Evolutionary conservation across 2,113 vertebrate species (phyloP).

Genomic region (Percopsis transmontana): DNA sequence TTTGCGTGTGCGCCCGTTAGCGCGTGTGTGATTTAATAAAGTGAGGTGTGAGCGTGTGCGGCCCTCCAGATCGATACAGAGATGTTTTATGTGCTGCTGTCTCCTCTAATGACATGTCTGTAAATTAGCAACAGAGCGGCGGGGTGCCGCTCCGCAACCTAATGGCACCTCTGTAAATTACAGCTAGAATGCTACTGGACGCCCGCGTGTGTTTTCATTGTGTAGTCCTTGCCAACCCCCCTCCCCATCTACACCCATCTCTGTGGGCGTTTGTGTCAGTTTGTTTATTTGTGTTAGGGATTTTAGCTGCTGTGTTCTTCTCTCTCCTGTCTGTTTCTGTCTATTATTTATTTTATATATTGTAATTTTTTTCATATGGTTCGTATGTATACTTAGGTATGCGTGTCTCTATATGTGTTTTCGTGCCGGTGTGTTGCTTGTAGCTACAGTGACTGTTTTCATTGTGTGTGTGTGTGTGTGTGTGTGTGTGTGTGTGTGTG

Average conservation of each 20-base stretch:
- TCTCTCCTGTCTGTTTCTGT: neutral
- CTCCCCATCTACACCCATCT: conserved; percentile 58
- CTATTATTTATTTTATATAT: too few species aligned
- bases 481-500: conserved; percentile 7
- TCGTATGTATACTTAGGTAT: conserved; percentile 18
- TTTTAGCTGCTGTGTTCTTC: neutral
- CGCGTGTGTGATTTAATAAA: neutral
- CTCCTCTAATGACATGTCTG: conserved; percentile 70
- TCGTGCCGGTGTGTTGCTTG: conserved; percentile 8
- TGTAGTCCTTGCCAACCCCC: conserved; percentile 39
- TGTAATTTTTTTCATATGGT: neutral
- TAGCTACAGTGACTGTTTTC: neutral
- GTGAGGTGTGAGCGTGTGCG: conserved; percentile 2
- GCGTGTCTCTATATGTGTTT: neutral
- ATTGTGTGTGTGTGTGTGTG: neutral
- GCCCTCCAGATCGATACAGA: conserved; percentile 62
- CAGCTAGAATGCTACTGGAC: conserved; percentile 48
- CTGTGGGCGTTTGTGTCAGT: conserved; percentile 16
- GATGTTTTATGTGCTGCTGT: conserved; percentile 71
- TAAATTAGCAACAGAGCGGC: conserved; percentile 72
- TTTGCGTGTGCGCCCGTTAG: too few species aligned
- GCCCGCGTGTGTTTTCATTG: conserved; percentile 67
- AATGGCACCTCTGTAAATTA: conserved; percentile 73
- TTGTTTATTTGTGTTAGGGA: conserved; percentile 15
- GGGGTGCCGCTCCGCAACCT: conserved; percentile 56